Evolutionary conservation across 2,797 vertebrate species (phyloP).

Genomic region (Xenopus petersii): DNA sequence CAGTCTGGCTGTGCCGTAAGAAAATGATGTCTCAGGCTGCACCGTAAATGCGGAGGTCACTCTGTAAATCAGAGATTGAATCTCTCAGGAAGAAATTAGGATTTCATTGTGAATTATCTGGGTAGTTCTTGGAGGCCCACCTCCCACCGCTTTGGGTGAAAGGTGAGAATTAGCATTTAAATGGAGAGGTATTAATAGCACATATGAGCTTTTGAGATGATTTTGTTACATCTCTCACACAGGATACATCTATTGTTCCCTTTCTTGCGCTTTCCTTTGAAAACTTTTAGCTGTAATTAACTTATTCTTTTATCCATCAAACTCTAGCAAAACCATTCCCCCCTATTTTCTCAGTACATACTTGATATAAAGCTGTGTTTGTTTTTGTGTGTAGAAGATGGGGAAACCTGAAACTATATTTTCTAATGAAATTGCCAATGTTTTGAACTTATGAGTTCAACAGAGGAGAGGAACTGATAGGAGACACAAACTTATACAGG

Average conservation of each 20-base stretch:
- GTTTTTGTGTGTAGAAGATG: no score
- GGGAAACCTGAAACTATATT: no score
- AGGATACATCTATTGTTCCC: conserved; percentile 44
- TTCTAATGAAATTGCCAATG: no score
- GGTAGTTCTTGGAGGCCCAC: conserved; percentile 49
- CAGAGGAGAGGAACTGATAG: no score
- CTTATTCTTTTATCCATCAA: neutral
- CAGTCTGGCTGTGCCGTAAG: neutral
- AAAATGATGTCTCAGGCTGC: conserved; percentile 24
- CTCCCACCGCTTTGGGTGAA: conserved; percentile 49
- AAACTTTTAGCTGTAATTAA: neutral
- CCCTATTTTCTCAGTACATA: no score
- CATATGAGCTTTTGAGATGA: conserved; percentile 49
- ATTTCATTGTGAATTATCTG: conserved; percentile 59
- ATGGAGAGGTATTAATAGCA: conserved; percentile 59
- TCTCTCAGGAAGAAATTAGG: conserved; percentile 54
- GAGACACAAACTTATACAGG: no score
- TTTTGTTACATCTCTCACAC: conserved; percentile 42
- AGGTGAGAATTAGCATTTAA: conserved; percentile 69
- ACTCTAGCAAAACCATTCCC: no score
- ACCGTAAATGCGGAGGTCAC: conserved; percentile 15
- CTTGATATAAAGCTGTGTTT: no score
- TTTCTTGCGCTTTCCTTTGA: conserved; percentile 26
- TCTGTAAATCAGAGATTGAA: conserved; percentile 48
- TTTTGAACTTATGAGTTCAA: no score